Percentiles rank a stretch among this genome's conserved stretches.
phyloP scores from a whole-genome alignment of 2,888 invertebrate genomes.

The Xestia xanthographa region DNA sequence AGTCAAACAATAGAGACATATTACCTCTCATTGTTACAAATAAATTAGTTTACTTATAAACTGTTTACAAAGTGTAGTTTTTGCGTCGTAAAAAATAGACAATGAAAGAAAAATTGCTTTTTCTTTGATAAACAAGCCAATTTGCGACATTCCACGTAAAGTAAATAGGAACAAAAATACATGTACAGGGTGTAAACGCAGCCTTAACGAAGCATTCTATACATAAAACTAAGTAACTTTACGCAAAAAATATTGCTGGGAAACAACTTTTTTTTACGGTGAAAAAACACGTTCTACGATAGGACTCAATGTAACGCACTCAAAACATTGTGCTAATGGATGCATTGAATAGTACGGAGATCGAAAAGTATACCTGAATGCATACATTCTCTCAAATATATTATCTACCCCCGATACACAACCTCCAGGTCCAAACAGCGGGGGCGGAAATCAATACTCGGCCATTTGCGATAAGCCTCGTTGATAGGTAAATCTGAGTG shows the following conservation, averaged over 20 bases:
- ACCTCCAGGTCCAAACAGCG: background rate
- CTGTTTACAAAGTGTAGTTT: background rate
- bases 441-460: constrained; percentile 21
- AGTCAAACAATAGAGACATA: background rate
- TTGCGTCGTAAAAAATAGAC: background rate
- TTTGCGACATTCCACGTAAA: background rate
- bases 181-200: too few relatives aligned
- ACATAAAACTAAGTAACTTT: too few relatives aligned
- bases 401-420: background rate
- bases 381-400: background rate
- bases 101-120: constrained; percentile 1
- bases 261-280: too few relatives aligned
- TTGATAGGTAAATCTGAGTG: constrained; percentile 4
- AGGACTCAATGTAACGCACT: too few relatives aligned
- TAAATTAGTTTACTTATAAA: background rate
- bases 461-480: constrained; percentile 4
- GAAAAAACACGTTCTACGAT: too few relatives aligned
- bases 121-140: background rate
- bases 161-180: too few relatives aligned
- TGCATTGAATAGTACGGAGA: too few relatives aligned
- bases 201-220: too few relatives aligned
- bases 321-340: too few relatives aligned
- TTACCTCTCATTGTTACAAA: background rate
- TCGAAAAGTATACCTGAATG: background rate
- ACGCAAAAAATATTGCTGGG: too few relatives aligned